These are phyloP conservation scores for Agrotis ipsilon DNA, from an alignment of 2,888 invertebrate species.

Conservation along the genomic window DNA sequence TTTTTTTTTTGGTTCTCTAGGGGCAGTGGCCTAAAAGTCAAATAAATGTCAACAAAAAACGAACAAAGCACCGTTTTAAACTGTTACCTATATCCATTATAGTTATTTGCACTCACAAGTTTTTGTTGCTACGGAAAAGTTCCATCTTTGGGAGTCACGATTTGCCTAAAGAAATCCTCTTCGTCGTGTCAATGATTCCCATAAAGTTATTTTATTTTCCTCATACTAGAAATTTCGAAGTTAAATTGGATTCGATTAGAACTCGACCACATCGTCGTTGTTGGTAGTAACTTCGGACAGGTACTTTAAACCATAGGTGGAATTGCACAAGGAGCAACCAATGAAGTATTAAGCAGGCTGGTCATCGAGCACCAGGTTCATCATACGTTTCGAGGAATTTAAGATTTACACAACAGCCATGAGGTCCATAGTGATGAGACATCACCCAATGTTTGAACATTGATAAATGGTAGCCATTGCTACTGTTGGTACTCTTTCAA, in stretches of 20 bases:
- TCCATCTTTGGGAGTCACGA: constrained; percentile 2
- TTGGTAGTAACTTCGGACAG: too few species aligned
- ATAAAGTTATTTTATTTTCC: too few species aligned
- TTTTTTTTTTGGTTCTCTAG: constrained; percentile 41
- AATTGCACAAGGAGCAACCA: too few species aligned
- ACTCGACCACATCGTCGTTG: too few species aligned
- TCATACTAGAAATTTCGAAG: too few species aligned
- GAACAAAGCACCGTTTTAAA: constrained; percentile 53
- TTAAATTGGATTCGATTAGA: too few species aligned
- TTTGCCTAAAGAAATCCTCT: neutral
- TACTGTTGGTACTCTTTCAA: neutral
- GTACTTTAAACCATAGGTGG: too few species aligned
- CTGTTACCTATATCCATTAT: constrained; percentile 47
- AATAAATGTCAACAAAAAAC: constrained; percentile 50
- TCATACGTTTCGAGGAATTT: neutral
- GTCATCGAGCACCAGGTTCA: neutral
- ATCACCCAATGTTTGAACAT: neutral
- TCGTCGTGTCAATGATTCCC: too few species aligned
- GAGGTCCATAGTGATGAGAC: neutral
- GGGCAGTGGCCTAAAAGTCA: constrained; percentile 59
- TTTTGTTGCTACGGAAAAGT: constrained; percentile 29
- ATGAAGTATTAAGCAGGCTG: neutral
- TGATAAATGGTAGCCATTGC: neutral
- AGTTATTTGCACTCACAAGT: constrained; percentile 16
- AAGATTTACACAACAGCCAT: neutral